phyloP scores from a whole-genome alignment of 1,140 invertebrate genomes.

The Eurosta solidaginis region DNA sequence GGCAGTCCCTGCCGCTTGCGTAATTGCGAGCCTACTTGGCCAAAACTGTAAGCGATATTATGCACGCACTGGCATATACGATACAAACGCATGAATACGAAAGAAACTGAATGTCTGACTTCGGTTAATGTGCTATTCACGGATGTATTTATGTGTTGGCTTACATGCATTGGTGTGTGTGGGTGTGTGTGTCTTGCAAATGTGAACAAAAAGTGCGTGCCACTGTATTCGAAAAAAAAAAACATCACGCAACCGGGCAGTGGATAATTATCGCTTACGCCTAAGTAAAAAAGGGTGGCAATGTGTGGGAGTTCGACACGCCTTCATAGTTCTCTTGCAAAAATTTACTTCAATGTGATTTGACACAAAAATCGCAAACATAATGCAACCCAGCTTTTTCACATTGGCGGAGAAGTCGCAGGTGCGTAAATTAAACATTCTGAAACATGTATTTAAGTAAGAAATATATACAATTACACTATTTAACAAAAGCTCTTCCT shows the following conservation, averaged over 20 bases:
- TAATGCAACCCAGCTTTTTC: neutral
- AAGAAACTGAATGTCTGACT: neutral
- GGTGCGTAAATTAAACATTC: conserved; percentile 4
- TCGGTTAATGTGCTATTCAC: neutral
- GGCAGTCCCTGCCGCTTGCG: neutral
- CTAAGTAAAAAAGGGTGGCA: neutral
- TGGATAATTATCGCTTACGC: neutral
- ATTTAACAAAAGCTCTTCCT: no score
- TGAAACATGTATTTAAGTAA: neutral
- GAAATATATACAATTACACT: neutral
- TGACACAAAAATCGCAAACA: neutral
- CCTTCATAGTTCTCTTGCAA: neutral
- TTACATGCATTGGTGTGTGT: neutral
- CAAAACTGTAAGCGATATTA: neutral
- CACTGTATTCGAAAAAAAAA: no score
- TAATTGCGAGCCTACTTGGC: conserved; percentile 1
- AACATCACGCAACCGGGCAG: neutral
- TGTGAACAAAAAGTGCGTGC: no score
- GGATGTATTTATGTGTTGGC: neutral
- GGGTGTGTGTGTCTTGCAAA: neutral
- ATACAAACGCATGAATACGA: neutral
- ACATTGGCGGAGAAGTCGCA: neutral
- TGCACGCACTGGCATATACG: neutral
- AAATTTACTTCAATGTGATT: neutral
- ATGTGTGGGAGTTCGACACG: conserved; percentile 1